phyloP scores from a whole-genome alignment of 2,888 invertebrate species.

The Ariolimax columbianus region DNA sequence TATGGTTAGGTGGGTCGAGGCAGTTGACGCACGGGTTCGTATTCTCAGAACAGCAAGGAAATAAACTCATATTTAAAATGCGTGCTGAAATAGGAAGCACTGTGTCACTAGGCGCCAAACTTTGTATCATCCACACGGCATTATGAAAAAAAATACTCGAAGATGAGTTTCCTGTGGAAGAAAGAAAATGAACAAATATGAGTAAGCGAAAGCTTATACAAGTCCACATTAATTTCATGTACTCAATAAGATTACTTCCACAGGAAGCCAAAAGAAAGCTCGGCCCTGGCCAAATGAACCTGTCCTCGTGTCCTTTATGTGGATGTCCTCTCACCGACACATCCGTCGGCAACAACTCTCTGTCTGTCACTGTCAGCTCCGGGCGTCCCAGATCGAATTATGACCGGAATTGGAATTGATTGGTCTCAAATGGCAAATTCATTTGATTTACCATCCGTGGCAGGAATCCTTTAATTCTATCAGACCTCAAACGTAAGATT shows the following conservation, averaged over 20 bases:
- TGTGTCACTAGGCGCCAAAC: too few species aligned
- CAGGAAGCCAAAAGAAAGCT: conserved; percentile 4
- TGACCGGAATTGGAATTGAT: conserved; percentile 59
- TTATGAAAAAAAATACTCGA: too few species aligned
- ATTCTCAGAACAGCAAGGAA: too few species aligned
- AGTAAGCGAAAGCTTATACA: conserved; percentile 5
- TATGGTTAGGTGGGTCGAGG: too few species aligned
- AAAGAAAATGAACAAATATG: conserved; percentile 17
- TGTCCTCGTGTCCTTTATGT: conserved; percentile 15
- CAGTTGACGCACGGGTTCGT: too few species aligned
- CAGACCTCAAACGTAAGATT: conserved; percentile 52
- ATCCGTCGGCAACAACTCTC: conserved; percentile 36
- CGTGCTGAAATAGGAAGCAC: too few species aligned
- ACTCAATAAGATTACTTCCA: conserved; percentile 10
- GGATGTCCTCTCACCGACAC: conserved; percentile 3
- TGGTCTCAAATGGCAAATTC: conserved; percentile 59
- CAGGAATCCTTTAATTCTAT: conserved; percentile 49
- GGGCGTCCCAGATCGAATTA: conserved; percentile 57
- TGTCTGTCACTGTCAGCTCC: conserved; percentile 50
- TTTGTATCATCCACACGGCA: too few species aligned
- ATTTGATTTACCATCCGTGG: conserved; percentile 55
- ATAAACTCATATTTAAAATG: too few species aligned
- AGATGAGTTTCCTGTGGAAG: not conserved
- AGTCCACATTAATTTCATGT: conserved; percentile 26
- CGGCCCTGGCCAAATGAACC: conserved; percentile 14